Base-by-base conservation (phyloP, 2,888 invertebrate genomes). In the Branchinecta sandiegonensis region DNA sequence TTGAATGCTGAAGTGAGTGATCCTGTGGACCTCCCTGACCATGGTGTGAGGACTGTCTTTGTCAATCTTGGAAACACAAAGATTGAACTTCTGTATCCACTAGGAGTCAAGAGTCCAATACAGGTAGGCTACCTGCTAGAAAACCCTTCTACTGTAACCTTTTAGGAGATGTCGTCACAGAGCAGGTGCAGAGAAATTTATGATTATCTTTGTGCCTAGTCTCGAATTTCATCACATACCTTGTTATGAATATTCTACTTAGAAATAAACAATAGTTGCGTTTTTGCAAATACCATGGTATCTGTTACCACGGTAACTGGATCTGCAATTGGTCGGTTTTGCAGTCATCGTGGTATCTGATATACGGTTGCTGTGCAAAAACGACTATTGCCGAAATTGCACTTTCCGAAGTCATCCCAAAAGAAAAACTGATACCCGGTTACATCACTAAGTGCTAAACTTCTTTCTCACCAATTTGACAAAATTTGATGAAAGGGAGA, bases 21-120 rank as follows among this genome's bases (percentile, higher is more conserved):
- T n/a, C 72, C 75, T 3, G 72, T 74, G 66, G 72, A 80, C 47
- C 79, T 80, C 70, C 80, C 80, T 23, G 82, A 82, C 11, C 84
- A 84, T 77, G 83, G 83, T 10, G 84, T 84, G 3, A 80, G 80
- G 69, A 82, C 82, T 8, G 82, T 83, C 11, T 84, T 84, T 77
- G 81, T 84, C n/a, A 78, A 82, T 69, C 76, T 83, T 17, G 81
- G 81, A 65, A 82, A 83, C 72, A 80, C 83, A 7, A 84, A 84
- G 75, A 77, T 84, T 65, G 83, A 84, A 78, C 75, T 84, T n/a
- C 75, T 84, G 46, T 76, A 80, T 71, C 83, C 83, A 2, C 75
- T 80, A 14, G 83, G 83, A 46, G 80, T 82, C 8, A 81, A 82
- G 65, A 82, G 82, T 70, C 83, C 83, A 4, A 83, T 84, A 71